Base-by-base conservation (phyloP, 2,888 invertebrate genomes). In the Capitulum mitella region DNA sequence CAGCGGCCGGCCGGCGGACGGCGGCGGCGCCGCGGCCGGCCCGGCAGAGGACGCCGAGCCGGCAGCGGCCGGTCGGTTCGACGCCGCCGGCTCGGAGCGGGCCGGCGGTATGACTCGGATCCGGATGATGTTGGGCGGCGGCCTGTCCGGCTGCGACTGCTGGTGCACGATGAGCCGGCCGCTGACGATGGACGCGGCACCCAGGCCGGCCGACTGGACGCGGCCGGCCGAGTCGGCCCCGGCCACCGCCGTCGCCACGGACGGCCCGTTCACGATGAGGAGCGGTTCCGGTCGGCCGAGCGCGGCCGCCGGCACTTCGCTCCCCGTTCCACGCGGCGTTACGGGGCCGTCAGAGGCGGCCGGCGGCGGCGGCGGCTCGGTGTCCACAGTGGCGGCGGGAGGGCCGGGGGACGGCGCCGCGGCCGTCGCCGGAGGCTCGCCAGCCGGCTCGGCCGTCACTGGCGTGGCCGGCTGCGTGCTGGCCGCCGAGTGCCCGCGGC, bases 41-140 rank as follows among this genome's bases (percentile, higher is more conserved):
- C 3, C n/a, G 54, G n/a, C n/a, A 26, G 26, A 22, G 54, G 54
- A 29, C 61, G 61, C 26, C 29, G 8, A 61, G 29, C 54, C 54
- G 22, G 54, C 54, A 22, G 54, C 5, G 3, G 3, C 3, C 54
- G 54, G 3, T n/a, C n/a, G 29, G 58, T 0, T 0, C 10, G 10
- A 2, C 6, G 64, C 34, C 34, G 19, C 34, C 34, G 34, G 12
- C 70, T 37, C 37, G 22, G 70, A 10, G 14, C 70, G 70, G 26
- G 40, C 70, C 26, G 70, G 70, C 70, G 70, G 70, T 6, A 70
- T 37, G 22, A 70, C 70, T 2, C 70, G 70, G 40, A 70, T 70
- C 3, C 70, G 70, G 70, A 70, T 70, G 70, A 70, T 70, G 70
- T 70, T 70, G 70, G 70, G 70, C 70, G 70, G 70, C 37, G 70